Base-by-base conservation (phyloP, 2,888 invertebrate species). In the Graphium colonna region DNA sequence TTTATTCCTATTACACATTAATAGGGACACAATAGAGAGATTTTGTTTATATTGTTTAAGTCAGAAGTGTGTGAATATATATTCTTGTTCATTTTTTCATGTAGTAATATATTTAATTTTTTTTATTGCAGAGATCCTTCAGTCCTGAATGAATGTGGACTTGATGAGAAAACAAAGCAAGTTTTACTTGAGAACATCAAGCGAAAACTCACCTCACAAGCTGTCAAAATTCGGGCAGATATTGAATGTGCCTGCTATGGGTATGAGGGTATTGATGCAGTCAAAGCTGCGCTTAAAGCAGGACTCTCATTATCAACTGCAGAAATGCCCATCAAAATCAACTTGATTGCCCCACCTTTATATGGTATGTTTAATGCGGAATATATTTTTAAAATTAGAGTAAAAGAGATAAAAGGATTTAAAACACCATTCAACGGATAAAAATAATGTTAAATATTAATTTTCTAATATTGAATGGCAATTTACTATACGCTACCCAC, bases 231-330 rank as follows among this genome's bases (percentile, higher is more conserved):
- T 59, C 77, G 87, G 0, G 87, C 87, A 0, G 87, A 87, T 53
- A 87, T 87, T 51, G 87, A 87, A 55, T 87, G 87, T 33, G 87
- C 87, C 0, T 87, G 87, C 68, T 87, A 87, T 1, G 87, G 97
- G 1, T 99, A 99, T 73, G 99, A 99, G 79, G 99, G 99, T 21
- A 98, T 99, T 62, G 99, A 99, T 87, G 99, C 99, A 2, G 98
- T 99, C 0, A 98, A 99, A 79, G 91, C 95, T 40, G 97, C 99
- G 0, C 87, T 99, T 38, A 95, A 94, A 78, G 92, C 96, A 60
- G 99, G 99, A 1, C 92, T 99, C 33, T 94, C 95, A 38, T 90
- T 97, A 49, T 98, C 98, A 2, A 97, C 97, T 0, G 95, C 95
- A 64, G 97, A 97, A 65, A 92, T 99, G 86, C 98, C 98, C 0